phyloP scores from a whole-genome alignment of 1,140 invertebrate genomes.

The Pteromalus puparum region DNA sequence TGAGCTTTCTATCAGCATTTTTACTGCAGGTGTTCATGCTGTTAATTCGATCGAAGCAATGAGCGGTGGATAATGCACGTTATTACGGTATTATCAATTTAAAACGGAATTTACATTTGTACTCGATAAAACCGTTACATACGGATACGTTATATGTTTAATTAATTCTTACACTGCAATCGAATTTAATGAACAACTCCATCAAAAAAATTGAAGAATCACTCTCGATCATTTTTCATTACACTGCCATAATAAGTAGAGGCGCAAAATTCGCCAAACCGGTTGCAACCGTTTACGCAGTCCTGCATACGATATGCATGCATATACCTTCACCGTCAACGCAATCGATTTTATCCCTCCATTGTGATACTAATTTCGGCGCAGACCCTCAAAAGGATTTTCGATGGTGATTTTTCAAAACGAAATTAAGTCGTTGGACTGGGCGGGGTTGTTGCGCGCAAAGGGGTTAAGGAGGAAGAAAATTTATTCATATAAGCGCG shows the following conservation, averaged over 20 bases:
- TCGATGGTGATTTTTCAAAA: constrained; percentile 8
- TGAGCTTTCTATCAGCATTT: not conserved
- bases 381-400: not conserved
- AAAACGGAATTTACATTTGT: no score
- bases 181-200: no score
- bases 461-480: not conserved
- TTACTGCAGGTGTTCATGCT: not conserved
- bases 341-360: constrained; percentile 13
- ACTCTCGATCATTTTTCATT: not conserved
- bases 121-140: no score
- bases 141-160: not conserved
- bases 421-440: constrained; percentile 10
- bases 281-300: not conserved
- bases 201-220: not conserved
- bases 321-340: not conserved
- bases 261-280: not conserved
- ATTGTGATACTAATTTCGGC: constrained; percentile 33
- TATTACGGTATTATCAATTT: no score
- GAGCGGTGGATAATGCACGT: no score
- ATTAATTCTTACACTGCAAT: not conserved
- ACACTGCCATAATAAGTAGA: not conserved
- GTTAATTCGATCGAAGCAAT: not conserved
- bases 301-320: not conserved
- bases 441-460: not conserved
- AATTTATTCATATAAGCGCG: constrained; percentile 21